Evolutionary conservation across 1,140 invertebrate genomes (phyloP).

Genomic region (Paracyclopina nana): DNA sequence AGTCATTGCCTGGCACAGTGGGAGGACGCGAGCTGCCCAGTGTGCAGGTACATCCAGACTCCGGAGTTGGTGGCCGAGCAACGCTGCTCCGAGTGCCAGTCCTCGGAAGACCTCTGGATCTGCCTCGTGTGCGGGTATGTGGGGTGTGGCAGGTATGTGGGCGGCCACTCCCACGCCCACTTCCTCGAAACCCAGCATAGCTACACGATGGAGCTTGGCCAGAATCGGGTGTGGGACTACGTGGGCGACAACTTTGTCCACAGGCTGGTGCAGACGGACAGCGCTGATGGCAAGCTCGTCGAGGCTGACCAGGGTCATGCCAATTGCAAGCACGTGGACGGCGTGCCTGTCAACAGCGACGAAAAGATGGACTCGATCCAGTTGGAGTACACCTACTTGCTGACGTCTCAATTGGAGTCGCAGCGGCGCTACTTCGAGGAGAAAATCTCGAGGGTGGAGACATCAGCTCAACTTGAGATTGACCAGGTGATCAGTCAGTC

Average conservation of each 20-base stretch:
- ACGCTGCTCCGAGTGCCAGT: conserved; percentile 57
- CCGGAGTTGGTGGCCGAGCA: conserved; percentile 68
- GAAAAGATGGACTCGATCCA: conserved; percentile 84
- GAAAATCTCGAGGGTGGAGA: conserved; percentile 41
- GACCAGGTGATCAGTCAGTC: conserved; percentile 1
- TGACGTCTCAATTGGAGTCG: conserved; percentile 89
- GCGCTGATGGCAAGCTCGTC: conserved; percentile 81
- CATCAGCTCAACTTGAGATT: conserved; percentile 21
- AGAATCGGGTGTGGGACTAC: conserved; percentile 95
- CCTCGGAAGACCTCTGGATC: conserved; percentile 77
- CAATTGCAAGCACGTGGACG: conserved; percentile 17
- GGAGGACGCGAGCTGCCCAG: conserved; percentile 55
- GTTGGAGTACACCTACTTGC: conserved; percentile 83
- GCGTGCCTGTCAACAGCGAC: conserved; percentile 32
- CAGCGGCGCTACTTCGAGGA: conserved; percentile 53
- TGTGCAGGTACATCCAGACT: conserved; percentile 67
- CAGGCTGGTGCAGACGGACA: conserved; percentile 61
- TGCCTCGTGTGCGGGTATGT: conserved; percentile 96
- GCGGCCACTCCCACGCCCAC: conserved; percentile 56
- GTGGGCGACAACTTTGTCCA: conserved; percentile 94
- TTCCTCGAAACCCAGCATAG: conserved; percentile 88
- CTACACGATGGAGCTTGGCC: conserved; percentile 85
- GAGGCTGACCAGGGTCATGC: conserved; percentile 31
- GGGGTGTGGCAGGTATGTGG: conserved; percentile 63
- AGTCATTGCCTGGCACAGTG: conserved; percentile 81